Percentiles rank a stretch among this genome's conserved stretches.
Conservation (phyloP, 2,888 invertebrate genomes). For the Rotaria magnacalcarata region DNA sequence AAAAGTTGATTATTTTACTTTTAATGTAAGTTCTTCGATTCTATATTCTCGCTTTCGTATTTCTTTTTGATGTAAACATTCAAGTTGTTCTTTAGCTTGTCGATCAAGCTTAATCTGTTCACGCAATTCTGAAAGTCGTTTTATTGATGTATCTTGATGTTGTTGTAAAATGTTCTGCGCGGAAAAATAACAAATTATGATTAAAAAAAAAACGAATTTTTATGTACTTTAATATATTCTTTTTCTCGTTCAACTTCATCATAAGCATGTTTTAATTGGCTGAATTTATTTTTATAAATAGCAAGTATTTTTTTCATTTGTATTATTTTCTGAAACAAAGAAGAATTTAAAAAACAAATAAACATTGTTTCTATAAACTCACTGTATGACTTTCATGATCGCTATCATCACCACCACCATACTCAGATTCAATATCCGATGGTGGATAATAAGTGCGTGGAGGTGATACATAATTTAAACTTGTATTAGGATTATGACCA, state of each 20-base stretch:
- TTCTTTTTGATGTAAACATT: conserved; percentile 2
- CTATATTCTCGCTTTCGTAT: neutral
- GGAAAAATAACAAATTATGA: neutral
- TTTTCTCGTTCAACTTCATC: conserved; percentile 41
- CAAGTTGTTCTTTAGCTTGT: conserved; percentile 30
- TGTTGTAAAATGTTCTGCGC: conserved; percentile 39
- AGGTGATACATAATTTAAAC: conserved; percentile 35
- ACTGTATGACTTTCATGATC: conserved; percentile 2
- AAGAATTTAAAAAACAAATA: too few species aligned
- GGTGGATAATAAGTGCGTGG: conserved; percentile 38
- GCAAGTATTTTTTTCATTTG: too few species aligned
- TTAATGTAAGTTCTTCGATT: neutral
- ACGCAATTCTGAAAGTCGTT: conserved; percentile 37
- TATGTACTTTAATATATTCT: conserved; percentile 40
- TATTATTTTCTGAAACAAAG: too few species aligned
- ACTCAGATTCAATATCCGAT: conserved; percentile 45
- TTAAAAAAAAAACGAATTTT: neutral
- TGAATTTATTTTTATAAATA: conserved; percentile 43
- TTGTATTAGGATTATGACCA: neutral
- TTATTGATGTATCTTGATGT: conserved; percentile 40
- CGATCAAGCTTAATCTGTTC: conserved; percentile 39
- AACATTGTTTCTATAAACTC: neutral
- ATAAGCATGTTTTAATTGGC: conserved; percentile 43
- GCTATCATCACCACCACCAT: conserved; percentile 22
- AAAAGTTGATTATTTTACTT: neutral